A percentile compares a stretch with the other conserved stretches of the same genome.
Evolutionary conservation across 2,888 invertebrate genomes (phyloP).

Genomic region (Drosophila cognata): DNA sequence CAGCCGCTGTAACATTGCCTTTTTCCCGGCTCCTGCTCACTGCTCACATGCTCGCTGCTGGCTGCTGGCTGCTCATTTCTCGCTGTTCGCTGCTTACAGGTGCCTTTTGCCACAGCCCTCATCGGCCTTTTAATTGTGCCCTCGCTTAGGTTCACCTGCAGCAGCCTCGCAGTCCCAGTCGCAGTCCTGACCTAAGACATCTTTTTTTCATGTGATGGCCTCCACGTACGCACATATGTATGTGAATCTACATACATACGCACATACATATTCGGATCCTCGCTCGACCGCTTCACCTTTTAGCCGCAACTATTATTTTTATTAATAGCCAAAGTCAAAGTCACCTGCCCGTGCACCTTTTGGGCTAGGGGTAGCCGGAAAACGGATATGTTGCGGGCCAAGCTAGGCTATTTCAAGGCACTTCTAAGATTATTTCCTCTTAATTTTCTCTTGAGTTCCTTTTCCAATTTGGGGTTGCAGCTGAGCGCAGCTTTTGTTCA

Average conservation of each 20-base stretch:
- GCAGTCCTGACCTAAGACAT: conserved; percentile 83
- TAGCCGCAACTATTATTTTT: conserved; percentile 83
- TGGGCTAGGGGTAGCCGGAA: conserved; percentile 75
- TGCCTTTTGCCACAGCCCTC: conserved; percentile 69
- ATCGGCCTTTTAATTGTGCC: conserved; percentile 73
- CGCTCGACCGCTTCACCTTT: conserved; percentile 59
- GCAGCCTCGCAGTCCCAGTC: conserved; percentile 35
- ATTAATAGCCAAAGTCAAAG: conserved; percentile 83
- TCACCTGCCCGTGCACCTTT: conserved; percentile 79
- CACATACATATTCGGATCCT: conserved; percentile 23
- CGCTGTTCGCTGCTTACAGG: conserved; percentile 55
- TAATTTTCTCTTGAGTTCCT: conserved; percentile 45
- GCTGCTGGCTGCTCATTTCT: background rate
- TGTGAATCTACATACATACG: background rate
- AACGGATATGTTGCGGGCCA: conserved; percentile 67
- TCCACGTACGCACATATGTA: conserved; percentile 42
- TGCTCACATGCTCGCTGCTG: background rate
- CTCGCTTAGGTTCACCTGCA: conserved; percentile 71
- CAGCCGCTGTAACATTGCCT: conserved; percentile 75
- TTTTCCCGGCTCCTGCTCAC: conserved; percentile 39
- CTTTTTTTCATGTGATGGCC: conserved; percentile 80
- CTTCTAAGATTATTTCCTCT: conserved; percentile 68
- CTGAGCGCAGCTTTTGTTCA: conserved; percentile 55
- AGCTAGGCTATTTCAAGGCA: conserved; percentile 39
- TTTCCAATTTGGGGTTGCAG: conserved; percentile 66